Evolutionary conservation across 2,797 vertebrate species (phyloP).

Genomic region (Sternarchorhynchus goeldii): DNA sequence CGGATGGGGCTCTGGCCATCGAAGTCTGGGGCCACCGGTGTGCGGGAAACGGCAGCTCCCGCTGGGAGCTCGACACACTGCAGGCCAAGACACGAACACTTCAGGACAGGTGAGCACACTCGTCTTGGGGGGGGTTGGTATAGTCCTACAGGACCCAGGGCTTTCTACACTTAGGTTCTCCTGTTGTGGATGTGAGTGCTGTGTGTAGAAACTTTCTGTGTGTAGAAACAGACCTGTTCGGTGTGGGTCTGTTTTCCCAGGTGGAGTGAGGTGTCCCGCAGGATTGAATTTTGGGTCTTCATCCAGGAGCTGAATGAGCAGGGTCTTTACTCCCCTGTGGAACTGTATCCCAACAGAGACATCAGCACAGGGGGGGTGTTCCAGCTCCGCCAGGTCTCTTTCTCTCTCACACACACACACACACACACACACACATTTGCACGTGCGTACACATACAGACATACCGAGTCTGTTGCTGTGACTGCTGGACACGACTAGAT

Average conservation of each 20-base stretch:
- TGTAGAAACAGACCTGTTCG: no score
- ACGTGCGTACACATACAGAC: not conserved
- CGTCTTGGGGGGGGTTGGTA: not conserved
- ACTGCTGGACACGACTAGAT: no score
- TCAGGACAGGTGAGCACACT: slow-evolving; percentile 83
- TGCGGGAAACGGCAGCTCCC: slow-evolving; percentile 84
- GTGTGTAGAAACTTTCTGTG: no score
- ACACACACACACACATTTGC: no score
- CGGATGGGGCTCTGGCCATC: slow-evolving; percentile 92
- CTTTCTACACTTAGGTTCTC: no score
- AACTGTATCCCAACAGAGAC: slow-evolving; percentile 90
- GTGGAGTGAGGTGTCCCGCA: slow-evolving; percentile 95
- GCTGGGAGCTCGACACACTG: slow-evolving; percentile 90
- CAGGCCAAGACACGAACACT: slow-evolving; percentile 92
- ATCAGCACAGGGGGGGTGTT: slow-evolving; percentile 94
- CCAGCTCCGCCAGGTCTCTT: slow-evolving; percentile 89
- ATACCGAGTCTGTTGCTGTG: no score
- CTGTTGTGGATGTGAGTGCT: no score
- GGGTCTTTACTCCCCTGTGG: slow-evolving; percentile 91
- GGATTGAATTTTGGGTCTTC: slow-evolving; percentile 91
- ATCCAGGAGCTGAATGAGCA: slow-evolving; percentile 95
- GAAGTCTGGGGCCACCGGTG: slow-evolving; percentile 99
- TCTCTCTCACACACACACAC: not conserved
- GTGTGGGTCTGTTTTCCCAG: slow-evolving; percentile 65
- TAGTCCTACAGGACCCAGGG: no score